A percentile compares a stretch with the other conserved stretches of the same genome.
phyloP scores from a whole-genome alignment of 2,888 invertebrate genomes.

The Xestia c-nigrum region DNA sequence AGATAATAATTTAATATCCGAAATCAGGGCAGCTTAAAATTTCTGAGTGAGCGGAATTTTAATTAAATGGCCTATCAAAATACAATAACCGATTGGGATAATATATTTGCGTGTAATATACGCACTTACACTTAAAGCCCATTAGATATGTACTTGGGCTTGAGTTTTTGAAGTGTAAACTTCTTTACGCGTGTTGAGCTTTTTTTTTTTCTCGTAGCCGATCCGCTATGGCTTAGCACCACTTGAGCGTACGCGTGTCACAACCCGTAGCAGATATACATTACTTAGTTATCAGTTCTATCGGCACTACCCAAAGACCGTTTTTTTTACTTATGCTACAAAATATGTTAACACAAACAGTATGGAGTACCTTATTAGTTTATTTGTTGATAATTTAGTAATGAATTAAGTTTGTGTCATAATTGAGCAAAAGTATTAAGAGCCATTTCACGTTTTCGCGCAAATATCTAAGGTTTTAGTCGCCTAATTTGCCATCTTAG shows the following conservation, averaged over 20 bases:
- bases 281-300: no score
- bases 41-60: conserved; percentile 6
- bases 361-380: neutral
- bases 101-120: neutral
- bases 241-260: no score
- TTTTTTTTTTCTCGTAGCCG: no score
- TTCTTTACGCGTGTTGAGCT: no score
- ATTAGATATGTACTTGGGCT: neutral
- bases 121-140: neutral
- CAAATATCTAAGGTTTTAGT: no score
- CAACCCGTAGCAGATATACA: no score
- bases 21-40: neutral
- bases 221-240: no score
- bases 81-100: neutral
- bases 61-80: neutral
- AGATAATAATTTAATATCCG: conserved; percentile 6
- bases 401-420: no score
- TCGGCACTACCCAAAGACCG: no score
- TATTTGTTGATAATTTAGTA: no score
- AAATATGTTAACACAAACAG: neutral
- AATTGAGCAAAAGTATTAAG: neutral
- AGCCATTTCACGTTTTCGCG: no score
- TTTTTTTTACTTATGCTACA: neutral
- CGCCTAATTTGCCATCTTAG: no score
- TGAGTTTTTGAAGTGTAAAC: neutral